Conservation (phyloP, 2,113 vertebrate species). For the Vireo altiloquus region DNA sequence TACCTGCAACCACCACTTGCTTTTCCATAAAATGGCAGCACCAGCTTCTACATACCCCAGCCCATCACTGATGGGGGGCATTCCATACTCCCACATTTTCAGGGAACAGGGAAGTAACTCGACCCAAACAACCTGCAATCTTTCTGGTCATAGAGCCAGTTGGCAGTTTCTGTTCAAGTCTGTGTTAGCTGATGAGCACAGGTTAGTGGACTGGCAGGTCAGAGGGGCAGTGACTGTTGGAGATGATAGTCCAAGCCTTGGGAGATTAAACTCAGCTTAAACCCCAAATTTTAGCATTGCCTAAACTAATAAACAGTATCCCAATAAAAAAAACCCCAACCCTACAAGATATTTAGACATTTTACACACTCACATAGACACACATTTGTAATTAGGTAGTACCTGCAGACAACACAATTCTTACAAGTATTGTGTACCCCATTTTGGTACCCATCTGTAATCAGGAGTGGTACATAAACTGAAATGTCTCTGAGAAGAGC, state of each 20-base stretch:
- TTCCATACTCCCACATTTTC: neutral
- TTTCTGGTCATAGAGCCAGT: neutral
- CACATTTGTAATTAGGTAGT: neutral
- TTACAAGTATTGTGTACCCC: accelerated
- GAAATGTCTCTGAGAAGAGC: neutral
- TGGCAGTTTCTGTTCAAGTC: neutral
- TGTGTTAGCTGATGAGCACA: neutral
- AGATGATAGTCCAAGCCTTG: neutral
- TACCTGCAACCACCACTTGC: neutral
- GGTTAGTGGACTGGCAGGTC: neutral
- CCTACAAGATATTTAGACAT: neutral
- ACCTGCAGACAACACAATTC: neutral
- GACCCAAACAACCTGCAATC: neutral
- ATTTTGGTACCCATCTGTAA: neutral
- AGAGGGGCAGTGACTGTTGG: neutral
- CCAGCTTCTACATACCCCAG: neutral
- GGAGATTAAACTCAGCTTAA: neutral
- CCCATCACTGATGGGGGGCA: neutral
- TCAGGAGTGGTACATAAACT: neutral
- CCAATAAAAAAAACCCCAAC: neutral
- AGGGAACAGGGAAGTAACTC: neutral
- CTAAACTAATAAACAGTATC: neutral
- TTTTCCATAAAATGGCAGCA: neutral
- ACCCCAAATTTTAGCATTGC: neutral
- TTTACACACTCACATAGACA: neutral